Evolutionary conservation across 2,888 invertebrate species (phyloP), one percentile per base, ranked within the genome.

Genomic region (Tetrapedia diversipes): DNA sequence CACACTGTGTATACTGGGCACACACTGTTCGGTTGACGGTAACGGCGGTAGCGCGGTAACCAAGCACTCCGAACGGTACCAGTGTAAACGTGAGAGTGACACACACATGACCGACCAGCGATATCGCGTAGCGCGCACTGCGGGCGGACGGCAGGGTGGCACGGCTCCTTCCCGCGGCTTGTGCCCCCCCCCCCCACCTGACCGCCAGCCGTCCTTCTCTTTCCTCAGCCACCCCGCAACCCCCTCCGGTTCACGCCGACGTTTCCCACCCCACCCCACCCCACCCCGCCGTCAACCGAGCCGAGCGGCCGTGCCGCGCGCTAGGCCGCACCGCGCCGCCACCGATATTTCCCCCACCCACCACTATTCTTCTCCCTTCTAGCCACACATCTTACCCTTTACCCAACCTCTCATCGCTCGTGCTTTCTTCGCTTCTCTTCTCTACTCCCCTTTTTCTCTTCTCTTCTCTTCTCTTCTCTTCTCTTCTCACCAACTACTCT

Each of bases 81-180:
- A 83, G 85, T 86, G 86, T 82, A 75, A 85, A 81, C 85, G 87
- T 88, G 86, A 86, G 83, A 86, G 81, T 86, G 81, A 89, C 87
- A 85, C 87, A 89, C 87, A 89, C 88, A 89, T 87, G 87, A 91
- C 91, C 91, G 89, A 66, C 86, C 89, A 87, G 88, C 86, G 89
- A 90, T 91, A 90, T 91, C 91, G 91, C 91, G 89, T 88, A 90
- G 89, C 91, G 90, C 91, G 85, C 88, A 91, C 91, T 91, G 91
- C 90, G 88, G 88, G 85, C 85, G 86, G 83, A 86, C 86, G 85
- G 86, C 85, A 86, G 87, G 86, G 87, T 85, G 86, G 82, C 83
- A 82, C 81, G 84, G 81, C 82, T 87, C 89, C 86, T 85, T 89
- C 87, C 86, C 89, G 86, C 83, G 84, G 82, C 84, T 84, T 85